Evolutionary conservation across 2,797 vertebrate species (phyloP).

Genomic region (Anguilla pacifica): DNA sequence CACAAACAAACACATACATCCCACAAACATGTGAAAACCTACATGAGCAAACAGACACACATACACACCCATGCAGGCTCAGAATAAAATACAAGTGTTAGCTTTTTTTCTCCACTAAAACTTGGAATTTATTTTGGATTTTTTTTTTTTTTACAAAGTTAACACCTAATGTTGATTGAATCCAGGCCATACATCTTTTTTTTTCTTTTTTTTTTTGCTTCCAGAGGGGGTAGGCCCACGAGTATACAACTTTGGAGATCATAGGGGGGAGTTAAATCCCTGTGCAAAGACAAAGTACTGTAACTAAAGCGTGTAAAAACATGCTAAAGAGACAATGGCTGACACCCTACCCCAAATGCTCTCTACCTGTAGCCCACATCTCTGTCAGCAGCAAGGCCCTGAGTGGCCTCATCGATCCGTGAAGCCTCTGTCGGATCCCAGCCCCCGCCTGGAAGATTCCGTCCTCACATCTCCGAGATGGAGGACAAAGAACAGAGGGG

Average conservation of each 20-base stretch:
- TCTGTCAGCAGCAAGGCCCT: not conserved
- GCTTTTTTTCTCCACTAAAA: not conserved
- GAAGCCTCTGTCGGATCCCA: conserved; percentile 66
- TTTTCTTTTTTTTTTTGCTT: not conserved
- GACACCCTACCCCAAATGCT: no score
- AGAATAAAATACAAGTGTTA: not conserved
- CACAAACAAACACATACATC: no score
- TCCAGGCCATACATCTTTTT: not conserved
- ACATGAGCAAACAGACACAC: not conserved
- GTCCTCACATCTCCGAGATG: conserved; percentile 48
- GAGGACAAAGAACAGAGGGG: conserved; percentile 45
- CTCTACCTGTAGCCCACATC: conserved; percentile 7
- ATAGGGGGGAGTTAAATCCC: not conserved
- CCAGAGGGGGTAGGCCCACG: not conserved
- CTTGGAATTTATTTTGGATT: not conserved
- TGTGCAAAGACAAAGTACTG: not conserved
- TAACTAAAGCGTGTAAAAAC: not conserved
- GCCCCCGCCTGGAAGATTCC: conserved; percentile 61
- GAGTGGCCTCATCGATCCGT: conserved; percentile 55
- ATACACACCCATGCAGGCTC: not conserved
- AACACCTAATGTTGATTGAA: not conserved
- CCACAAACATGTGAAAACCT: not conserved
- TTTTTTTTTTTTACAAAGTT: not conserved
- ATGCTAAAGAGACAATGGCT: not conserved
- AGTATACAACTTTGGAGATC: not conserved